Conservation (phyloP, 2,797 vertebrate species). For the Molossus molossus region DNA sequence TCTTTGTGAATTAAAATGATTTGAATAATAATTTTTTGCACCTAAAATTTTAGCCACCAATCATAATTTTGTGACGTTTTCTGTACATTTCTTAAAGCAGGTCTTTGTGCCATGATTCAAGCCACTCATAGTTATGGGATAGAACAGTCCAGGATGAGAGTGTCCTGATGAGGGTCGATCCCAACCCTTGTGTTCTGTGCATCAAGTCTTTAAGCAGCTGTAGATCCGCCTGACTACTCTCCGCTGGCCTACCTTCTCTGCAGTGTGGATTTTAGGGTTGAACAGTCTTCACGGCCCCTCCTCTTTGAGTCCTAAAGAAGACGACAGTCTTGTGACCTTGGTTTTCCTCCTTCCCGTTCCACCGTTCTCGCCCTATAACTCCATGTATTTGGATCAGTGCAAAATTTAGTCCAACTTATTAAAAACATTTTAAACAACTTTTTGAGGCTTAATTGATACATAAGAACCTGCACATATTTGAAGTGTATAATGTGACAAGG, state of each 20-base stretch:
- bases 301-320: neutral
- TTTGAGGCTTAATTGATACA: neutral
- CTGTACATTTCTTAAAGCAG: neutral
- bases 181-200: neutral
- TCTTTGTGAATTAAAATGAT: too few relatives aligned
- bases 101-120: neutral
- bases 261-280: neutral
- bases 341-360: neutral
- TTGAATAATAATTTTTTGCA: neutral
- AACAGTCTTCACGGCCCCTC: too few relatives aligned
- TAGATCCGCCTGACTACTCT: neutral
- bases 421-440: neutral
- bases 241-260: neutral
- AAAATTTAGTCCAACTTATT: neutral
- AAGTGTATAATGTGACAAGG: neutral
- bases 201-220: neutral
- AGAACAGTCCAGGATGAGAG: neutral
- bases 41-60: neutral
- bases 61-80: neutral
- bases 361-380: neutral
- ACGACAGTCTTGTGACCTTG: accelerated
- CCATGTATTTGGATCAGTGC: neutral
- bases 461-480: neutral
- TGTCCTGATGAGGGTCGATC: neutral
- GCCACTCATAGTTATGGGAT: neutral